phyloP scores from a whole-genome alignment of 2,113 vertebrate species.

The Etheostoma cragini region DNA sequence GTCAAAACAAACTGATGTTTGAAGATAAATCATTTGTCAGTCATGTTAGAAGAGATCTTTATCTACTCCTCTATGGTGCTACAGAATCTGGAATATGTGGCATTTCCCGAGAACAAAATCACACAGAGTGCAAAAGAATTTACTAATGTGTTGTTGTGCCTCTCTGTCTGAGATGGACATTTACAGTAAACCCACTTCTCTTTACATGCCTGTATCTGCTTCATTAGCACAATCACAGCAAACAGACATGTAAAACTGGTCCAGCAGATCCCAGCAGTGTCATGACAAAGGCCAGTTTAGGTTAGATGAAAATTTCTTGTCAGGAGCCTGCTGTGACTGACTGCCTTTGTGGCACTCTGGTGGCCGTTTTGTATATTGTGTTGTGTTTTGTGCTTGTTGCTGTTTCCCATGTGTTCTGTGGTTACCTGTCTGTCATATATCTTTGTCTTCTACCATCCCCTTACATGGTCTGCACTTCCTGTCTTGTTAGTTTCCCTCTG shows the following conservation, averaged over 20 bases:
- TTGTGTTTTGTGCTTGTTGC: no score
- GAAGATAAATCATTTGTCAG: rapidly evolving
- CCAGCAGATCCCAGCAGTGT: background rate
- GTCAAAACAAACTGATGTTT: conserved; percentile 28
- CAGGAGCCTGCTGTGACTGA: no score
- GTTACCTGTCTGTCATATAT: no score
- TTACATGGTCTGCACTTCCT: no score
- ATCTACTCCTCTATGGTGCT: background rate
- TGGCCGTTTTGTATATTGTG: no score
- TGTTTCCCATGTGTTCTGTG: no score
- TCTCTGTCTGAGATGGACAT: background rate
- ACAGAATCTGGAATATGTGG: background rate
- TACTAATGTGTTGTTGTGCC: background rate
- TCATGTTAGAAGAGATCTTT: background rate
- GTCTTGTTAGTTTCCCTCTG: no score
- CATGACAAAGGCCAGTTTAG: background rate
- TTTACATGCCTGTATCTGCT: background rate
- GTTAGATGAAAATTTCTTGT: background rate
- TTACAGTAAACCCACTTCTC: background rate
- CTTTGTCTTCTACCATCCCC: no score
- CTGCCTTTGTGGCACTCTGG: no score
- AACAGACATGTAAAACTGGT: background rate
- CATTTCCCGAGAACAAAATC: background rate
- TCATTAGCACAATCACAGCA: background rate
- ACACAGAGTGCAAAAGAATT: background rate